Percentiles rank a stretch among this genome's conserved stretches.
Conservation (phyloP, 2,113 vertebrate genomes). For the Girardinichthys multiradiatus region DNA sequence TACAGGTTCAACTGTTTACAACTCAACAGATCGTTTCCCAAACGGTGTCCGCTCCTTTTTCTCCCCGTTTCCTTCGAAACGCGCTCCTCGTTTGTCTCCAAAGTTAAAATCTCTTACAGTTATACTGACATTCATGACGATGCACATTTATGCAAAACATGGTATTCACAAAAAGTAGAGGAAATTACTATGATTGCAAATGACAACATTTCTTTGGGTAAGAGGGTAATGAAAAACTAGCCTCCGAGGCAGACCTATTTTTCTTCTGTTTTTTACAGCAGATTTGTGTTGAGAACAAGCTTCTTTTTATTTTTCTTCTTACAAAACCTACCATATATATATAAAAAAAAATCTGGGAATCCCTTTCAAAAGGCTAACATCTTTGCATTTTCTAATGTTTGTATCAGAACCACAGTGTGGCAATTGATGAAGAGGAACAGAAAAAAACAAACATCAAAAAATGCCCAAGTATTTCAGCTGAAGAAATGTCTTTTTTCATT, state of each 20-base stretch:
- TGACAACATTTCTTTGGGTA: constrained; percentile 87
- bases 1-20: constrained; percentile 89
- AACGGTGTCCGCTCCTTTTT: constrained; percentile 76
- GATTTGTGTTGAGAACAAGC: constrained; percentile 81
- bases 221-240: constrained; percentile 77
- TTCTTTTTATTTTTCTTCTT: constrained; percentile 73
- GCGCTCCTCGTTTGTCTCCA: constrained; percentile 77
- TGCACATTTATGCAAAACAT: constrained; percentile 81
- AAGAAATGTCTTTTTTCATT: constrained; percentile 19
- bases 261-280: constrained; percentile 62
- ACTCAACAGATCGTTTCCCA: constrained; percentile 78
- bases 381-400: constrained; percentile 50
- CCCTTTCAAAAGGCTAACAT: constrained; percentile 71
- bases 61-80: constrained; percentile 73
- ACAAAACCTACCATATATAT: constrained; percentile 72
- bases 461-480: constrained; percentile 44
- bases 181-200: constrained; percentile 81
- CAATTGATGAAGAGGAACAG: constrained; percentile 28
- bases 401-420: constrained; percentile 39
- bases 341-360: constrained; percentile 64
- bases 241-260: constrained; percentile 63
- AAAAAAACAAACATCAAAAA: constrained; percentile 21
- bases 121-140: constrained; percentile 87
- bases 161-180: constrained; percentile 82
- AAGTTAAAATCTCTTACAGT: constrained; percentile 88